These are phyloP conservation scores for Mechanitis mazaeus DNA, from an alignment of 2,888 invertebrate genomes.

Conservation along the genomic window DNA sequence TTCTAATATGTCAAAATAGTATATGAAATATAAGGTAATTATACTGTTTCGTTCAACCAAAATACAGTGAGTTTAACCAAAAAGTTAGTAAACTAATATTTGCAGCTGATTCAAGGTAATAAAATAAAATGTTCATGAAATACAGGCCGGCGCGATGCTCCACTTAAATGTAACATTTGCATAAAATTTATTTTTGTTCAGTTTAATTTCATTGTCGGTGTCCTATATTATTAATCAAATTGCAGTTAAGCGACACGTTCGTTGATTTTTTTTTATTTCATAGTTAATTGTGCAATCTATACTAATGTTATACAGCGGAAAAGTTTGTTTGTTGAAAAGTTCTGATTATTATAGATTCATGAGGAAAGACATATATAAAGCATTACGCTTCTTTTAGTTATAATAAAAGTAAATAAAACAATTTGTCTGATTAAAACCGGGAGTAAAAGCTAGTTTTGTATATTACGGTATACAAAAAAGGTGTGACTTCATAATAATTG, in stretches of 20 bases:
- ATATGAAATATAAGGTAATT: neutral
- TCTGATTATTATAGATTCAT: too few species aligned
- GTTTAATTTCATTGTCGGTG: conserved; percentile 18
- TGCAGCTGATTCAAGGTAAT: conserved; percentile 10
- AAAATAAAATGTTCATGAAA: conserved; percentile 13
- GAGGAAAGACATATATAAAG: too few species aligned
- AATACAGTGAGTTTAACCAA: neutral
- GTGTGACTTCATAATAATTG: too few species aligned
- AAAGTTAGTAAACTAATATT: conserved; percentile 1
- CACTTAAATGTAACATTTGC: conserved; percentile 11
- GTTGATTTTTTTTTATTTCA: neutral
- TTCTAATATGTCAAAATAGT: too few species aligned
- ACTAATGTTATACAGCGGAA: too few species aligned
- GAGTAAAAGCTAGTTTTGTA: too few species aligned
- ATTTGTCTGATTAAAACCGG: too few species aligned
- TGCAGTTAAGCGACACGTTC: neutral
- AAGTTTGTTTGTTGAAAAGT: too few species aligned
- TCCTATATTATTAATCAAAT: conserved; percentile 13
- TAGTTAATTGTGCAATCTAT: neutral
- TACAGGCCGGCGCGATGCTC: neutral
- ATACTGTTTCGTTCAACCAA: neutral
- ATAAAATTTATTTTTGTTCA: conserved; percentile 17
- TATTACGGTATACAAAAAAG: too few species aligned
- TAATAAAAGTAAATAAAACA: too few species aligned
- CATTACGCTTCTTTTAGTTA: too few species aligned